Evolutionary conservation across 2,888 invertebrate species (phyloP), one percentile per base, ranked within the genome.

Genomic region (Melinopterus prodromus): DNA sequence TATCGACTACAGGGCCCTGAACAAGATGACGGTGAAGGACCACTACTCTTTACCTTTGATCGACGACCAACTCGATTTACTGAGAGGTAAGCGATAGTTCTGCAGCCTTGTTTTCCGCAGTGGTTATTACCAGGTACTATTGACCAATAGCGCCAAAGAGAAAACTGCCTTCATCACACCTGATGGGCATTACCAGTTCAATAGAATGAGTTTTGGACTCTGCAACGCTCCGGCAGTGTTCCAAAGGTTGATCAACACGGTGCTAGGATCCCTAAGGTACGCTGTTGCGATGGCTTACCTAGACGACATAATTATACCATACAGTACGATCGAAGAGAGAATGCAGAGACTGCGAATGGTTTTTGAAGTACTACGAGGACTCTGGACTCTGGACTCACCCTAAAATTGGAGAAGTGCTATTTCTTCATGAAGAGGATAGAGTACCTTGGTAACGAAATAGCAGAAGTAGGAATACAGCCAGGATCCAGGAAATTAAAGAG

Each of bases 161-260:
- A 82, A 83, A 26, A 84, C 84, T 36, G 82, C 84, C 6, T 84
- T 84, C 76, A 78, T 81, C 12, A 82, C 81, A 14, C 83, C 80
- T 38, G 79, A 81, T 71, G 84, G 84, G 6, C 79, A 82, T 71
- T 85, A 81, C 70, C 81, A 83, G 78, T 85, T 84, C 70, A 82
- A 83, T n/a, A 81, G 81, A 69, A 71, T 85, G 71, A 80, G 81
- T 35, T 85, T 85, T 77, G 85, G 84, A 5, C 78, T 84, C 70
- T 84, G 83, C 26, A 84, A 84, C 37, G 83, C 84, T 12, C 84
- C 85, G 2, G 80, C 74, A 0, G 83, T 83, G 0, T 85, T 85
- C 71, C 83, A 83, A 79, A 76, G 80, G 15, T 76, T 85, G 69
- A 80, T 83, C 7, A 81, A 83, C 70, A 72, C 76, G 26, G 83